Base-by-base conservation (phyloP, 2,888 invertebrate genomes). In the Scaptomyza cyrtandrae region DNA sequence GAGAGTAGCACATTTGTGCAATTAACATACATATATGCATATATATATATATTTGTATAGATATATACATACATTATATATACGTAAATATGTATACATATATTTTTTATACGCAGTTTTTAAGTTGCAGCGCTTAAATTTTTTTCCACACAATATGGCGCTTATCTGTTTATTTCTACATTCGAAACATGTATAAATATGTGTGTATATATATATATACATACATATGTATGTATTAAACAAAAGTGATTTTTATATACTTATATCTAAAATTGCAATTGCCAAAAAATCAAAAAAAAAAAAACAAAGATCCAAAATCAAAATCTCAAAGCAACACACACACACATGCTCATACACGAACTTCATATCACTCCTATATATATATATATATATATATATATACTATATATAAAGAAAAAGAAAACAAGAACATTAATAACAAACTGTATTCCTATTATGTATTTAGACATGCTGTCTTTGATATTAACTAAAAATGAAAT, bases 331-430 rank as follows among this genome's bases (percentile, higher is more conserved):
- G 59, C 53, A 67, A 58, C 9, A 50, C 9, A 35, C 19, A 52
- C n/a, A 48, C 14, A 48, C 37, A 62, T n/a, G 29, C 49, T 35
- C 14, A 52, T 44, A 54, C 33, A 44, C 48, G 29, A 39, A 59
- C 69, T 77, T 86, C 83, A 87, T 83, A 83, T 83, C 79, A 83
- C 69, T 84, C 85, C 85, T 86, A 79, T 78, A 84, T 84, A 73
- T 31, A 59, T 62, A 76, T 49, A 62, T 49, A 27, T 6, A 45
- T 3, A 45, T 5, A 43, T 19, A 78, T 84, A 73, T 31, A 59
- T 62, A n/a, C n/a, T n/a, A 76, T 49, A 62, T 49, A 27, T 6
- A 45, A 6, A 45, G 6, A 44, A 24, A 13, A 35, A 24, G 24
- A 24, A 7, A 46, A 46, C 9, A 31, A 16, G 53, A 72, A 74